Conservation (phyloP, 2,888 invertebrate genomes). For the Heliconius ethilla region DNA sequence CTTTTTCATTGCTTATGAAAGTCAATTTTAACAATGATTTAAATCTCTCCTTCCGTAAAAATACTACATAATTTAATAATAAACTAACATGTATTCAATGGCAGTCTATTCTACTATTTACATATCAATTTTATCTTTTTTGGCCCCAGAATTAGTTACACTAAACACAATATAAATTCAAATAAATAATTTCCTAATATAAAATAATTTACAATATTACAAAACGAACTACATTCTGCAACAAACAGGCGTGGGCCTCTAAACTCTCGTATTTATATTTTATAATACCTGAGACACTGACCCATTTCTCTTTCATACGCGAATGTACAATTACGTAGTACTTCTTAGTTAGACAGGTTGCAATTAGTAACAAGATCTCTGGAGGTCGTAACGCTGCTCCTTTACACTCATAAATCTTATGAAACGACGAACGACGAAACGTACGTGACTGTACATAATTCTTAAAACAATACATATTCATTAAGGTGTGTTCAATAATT, state of each 20-base stretch:
- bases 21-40: not conserved
- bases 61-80: too few relatives aligned
- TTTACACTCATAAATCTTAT: slow-evolving; percentile 42
- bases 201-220: not conserved
- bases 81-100: too few relatives aligned
- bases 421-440: slow-evolving; percentile 37
- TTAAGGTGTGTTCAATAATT: slow-evolving; percentile 34
- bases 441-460: slow-evolving; percentile 43
- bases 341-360: slow-evolving; percentile 35
- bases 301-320: slow-evolving; percentile 26
- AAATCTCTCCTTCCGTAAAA: too few relatives aligned
- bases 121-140: too few relatives aligned
- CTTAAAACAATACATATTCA: slow-evolving; percentile 36
- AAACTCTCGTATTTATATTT: slow-evolving; percentile 5
- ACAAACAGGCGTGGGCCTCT: not conserved
- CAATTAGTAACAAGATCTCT: slow-evolving; percentile 43
- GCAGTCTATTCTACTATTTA: too few relatives aligned
- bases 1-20: not conserved
- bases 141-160: too few relatives aligned
- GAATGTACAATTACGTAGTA: slow-evolving; percentile 27
- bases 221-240: not conserved
- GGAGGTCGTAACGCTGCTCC: slow-evolving; percentile 39
- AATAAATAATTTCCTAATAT: not conserved
- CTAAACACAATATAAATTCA: too few relatives aligned
- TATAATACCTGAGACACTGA: slow-evolving; percentile 25